Conservation (phyloP, 2,113 vertebrate genomes). For the Vidua macroura region DNA sequence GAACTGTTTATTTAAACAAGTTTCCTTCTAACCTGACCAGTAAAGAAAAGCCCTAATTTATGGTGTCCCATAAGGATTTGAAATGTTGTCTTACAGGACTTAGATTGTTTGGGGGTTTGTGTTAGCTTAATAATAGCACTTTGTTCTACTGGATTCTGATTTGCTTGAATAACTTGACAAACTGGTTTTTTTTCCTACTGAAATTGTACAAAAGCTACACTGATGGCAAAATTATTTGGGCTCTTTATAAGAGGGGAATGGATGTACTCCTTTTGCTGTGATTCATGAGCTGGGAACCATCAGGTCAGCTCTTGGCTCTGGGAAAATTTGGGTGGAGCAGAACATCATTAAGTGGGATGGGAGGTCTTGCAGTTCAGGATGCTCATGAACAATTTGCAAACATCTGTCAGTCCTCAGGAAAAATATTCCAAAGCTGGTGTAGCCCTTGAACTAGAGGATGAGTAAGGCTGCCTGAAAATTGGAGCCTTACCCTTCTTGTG, state of each 20-base stretch:
- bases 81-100: not conserved
- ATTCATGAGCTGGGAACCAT: not conserved
- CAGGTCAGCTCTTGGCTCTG: not conserved
- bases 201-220: not conserved
- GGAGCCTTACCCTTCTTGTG: not conserved
- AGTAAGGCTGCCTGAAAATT: not conserved
- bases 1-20: not conserved
- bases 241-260: not conserved
- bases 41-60: not conserved
- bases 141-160: not conserved
- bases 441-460: not conserved
- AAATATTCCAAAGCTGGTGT: not conserved
- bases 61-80: not conserved
- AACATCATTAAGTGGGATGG: not conserved
- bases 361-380: not conserved
- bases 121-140: not conserved
- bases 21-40: not conserved
- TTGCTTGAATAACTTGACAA: not conserved
- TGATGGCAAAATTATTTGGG: not conserved
- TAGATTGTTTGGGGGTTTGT: rapidly evolving
- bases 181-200: rapidly evolving
- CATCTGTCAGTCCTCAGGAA: not conserved
- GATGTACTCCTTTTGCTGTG: not conserved
- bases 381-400: not conserved
- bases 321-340: not conserved